Percentiles rank a stretch among this genome's conserved stretches.
Evolutionary conservation across 2,888 invertebrate genomes (phyloP).

Genomic region (Pardosa pseudoannulata): DNA sequence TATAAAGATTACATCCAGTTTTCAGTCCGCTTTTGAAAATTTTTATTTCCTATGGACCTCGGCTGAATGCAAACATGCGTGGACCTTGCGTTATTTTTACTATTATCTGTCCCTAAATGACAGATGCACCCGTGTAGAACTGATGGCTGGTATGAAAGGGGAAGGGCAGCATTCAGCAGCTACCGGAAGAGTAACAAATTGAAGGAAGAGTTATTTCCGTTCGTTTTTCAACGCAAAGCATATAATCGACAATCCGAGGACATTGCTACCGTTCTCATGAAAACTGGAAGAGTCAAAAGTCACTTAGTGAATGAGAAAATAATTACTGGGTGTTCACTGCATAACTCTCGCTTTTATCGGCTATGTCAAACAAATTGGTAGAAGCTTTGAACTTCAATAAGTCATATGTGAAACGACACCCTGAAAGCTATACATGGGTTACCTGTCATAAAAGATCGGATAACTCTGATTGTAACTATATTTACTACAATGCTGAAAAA

Average conservation of each 20-base stretch:
- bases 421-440: no score
- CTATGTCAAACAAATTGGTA: no score
- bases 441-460: no score
- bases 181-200: slow-evolving; percentile 17
- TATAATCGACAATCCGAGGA: not conserved
- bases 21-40: not conserved
- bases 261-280: not conserved
- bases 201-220: slow-evolving; percentile 21
- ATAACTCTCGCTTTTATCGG: no score
- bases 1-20: not conserved
- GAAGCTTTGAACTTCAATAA: no score
- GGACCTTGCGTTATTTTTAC: slow-evolving; percentile 33
- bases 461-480: no score
- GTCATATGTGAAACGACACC: no score
- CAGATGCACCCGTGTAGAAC: slow-evolving; percentile 40
- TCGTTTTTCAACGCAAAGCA: not conserved
- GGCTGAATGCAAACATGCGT: not conserved
- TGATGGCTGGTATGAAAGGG: slow-evolving; percentile 28
- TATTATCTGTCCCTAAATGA: slow-evolving; percentile 20
- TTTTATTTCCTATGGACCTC: slow-evolving; percentile 22
- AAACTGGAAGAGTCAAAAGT: not conserved
- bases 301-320: no score
- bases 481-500: no score
- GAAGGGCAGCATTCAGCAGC: slow-evolving; percentile 1
- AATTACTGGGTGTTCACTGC: no score